Evolutionary conservation across 2,888 invertebrate genomes (phyloP), one percentile per base, ranked within the genome.

Genomic region (Conistra vaccinii): DNA sequence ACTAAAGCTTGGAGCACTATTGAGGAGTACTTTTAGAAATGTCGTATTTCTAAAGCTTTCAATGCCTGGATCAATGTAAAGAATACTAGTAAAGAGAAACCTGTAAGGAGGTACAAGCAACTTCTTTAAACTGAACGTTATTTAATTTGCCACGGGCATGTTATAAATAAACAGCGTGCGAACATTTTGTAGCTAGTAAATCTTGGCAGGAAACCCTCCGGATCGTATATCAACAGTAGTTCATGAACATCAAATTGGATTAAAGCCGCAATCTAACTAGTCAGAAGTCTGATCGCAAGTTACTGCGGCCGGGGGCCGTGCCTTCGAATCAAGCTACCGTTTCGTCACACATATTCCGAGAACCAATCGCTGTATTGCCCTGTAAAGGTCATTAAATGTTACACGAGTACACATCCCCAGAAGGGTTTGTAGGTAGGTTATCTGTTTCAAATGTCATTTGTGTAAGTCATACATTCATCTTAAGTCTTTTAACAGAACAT

Each of bases 181-280:
- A 83, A 80, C 76, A 84, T 78, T 70, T 84, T 73, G 66, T 71
- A 80, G 84, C 81, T 76, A 86, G 88, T 86, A 86, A 88, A 88
- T 87, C 80, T 85, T 80, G 79, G 84, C 84, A 85, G 73, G 79
- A 81, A 75, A 79, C 78, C 81, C 78, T 81, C 69, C 69, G 83
- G 85, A 83, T 83, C 87, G 85, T 88, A 88, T 88, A 90, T 90
- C 90, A 91, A 90, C 89, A 89, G 86, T 83, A 90, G 90, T 90
- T 89, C 89, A 89, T 85, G 89, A 91, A 91, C 91, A 89, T 89
- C 89, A 88, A 91, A 92, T 91, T 90, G 89, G 90, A 92, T 92
- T 91, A 91, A 89, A 89, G 84, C 90, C 91, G 88, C 90, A 91
- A 91, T 90, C 89, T 90, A 91, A 92, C 91, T 90, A 90, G 89